These are phyloP conservation scores for Bergia puertoricense DNA, from an alignment of 92 coral and sea anemone species.

Conservation along the genomic window DNA sequence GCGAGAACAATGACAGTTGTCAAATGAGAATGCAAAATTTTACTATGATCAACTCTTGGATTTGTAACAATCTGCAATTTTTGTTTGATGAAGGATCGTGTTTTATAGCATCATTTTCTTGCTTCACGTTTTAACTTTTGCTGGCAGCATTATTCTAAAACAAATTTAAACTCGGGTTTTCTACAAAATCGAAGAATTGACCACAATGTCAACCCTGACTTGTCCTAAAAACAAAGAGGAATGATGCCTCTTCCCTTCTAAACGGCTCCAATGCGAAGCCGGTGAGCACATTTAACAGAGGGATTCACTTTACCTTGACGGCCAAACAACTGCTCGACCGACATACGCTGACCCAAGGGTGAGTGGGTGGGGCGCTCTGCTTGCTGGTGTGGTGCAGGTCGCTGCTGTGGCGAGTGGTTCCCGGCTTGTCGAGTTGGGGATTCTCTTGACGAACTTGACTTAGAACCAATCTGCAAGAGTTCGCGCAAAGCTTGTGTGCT, in stretches of 20 bases:
- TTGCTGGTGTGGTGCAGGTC: conserved; percentile 1
- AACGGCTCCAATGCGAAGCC: background rate
- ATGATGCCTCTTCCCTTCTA: too few relatives aligned
- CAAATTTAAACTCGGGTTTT: too few relatives aligned
- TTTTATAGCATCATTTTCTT: too few relatives aligned
- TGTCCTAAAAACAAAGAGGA: too few relatives aligned
- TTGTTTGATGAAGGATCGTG: too few relatives aligned
- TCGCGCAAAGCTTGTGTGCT: conserved; percentile 77
- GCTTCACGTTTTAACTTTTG: too few relatives aligned
- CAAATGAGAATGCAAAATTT: background rate
- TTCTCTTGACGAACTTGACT: conserved; percentile 1
- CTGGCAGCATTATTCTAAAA: too few relatives aligned
- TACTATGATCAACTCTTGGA: background rate
- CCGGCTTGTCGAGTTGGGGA: background rate
- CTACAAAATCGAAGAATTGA: too few relatives aligned
- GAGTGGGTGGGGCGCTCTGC: background rate
- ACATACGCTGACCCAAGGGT: conserved; percentile 39
- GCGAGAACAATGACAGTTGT: background rate
- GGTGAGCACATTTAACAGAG: background rate
- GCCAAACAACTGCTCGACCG: conserved; percentile 63
- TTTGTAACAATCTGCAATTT: too few relatives aligned
- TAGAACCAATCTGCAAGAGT: conserved; percentile 69
- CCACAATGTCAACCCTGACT: too few relatives aligned
- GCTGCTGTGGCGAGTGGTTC: background rate
- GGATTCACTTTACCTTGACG: conserved; percentile 27